Conservation (phyloP, 2,888 invertebrate species). For the Melanostoma scalare region DNA sequence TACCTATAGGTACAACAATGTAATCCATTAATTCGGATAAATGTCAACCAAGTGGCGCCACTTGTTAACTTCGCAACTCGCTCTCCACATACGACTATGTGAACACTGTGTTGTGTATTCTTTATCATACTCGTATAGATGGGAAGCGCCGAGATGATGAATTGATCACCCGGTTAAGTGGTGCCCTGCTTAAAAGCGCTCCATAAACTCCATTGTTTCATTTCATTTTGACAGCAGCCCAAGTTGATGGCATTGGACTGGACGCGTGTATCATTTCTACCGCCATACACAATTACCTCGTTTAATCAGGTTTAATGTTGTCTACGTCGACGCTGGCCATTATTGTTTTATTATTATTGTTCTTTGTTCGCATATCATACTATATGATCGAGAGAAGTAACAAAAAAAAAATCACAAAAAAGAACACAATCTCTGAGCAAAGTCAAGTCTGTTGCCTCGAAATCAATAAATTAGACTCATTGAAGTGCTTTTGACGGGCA, state of each 20-base stretch:
- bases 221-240: constrained; percentile 18
- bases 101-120: background rate
- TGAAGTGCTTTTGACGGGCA: constrained; percentile 62
- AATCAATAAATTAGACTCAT: constrained; percentile 61
- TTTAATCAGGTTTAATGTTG: constrained; percentile 22
- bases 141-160: constrained; percentile 51
- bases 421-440: constrained; percentile 7
- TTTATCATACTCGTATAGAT: constrained; percentile 8
- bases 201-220: constrained; percentile 51
- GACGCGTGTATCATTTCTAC: constrained; percentile 10
- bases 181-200: constrained; percentile 35
- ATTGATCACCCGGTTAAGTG: constrained; percentile 64
- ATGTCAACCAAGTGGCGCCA: constrained; percentile 68
- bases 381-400: constrained; percentile 30
- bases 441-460: constrained; percentile 24
- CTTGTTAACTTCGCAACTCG: constrained; percentile 42
- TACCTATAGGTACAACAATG: constrained; percentile 42
- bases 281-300: constrained; percentile 21
- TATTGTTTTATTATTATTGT: constrained; percentile 63
- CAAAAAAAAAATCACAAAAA: constrained; percentile 27
- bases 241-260: background rate
- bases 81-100: background rate
- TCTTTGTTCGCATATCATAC: constrained; percentile 44
- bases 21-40: constrained; percentile 67
- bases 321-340: constrained; percentile 39